Evolutionary conservation across 1,140 invertebrate species (phyloP).

Genomic region (Coenobita brevimanus): DNA sequence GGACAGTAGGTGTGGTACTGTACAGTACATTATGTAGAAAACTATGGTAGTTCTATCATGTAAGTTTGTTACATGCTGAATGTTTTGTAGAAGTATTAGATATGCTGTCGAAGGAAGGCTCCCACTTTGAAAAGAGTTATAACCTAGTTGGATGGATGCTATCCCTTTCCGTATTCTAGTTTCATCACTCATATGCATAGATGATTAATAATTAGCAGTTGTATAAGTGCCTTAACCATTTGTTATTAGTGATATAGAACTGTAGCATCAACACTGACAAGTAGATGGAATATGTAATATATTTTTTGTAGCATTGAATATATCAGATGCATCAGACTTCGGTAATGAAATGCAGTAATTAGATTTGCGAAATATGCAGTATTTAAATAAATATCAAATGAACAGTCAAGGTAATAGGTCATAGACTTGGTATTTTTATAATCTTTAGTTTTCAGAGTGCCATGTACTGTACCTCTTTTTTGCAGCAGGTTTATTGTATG

Average conservation of each 20-base stretch:
- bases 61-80: conserved; percentile 26
- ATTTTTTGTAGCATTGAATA: conserved; percentile 41
- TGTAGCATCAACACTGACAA: conserved; percentile 30
- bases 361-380: no score
- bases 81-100: conserved; percentile 37
- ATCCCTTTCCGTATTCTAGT: background rate
- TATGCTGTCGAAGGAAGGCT: background rate
- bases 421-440: no score
- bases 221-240: conserved; percentile 51
- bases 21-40: conserved; percentile 29
- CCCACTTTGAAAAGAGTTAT: no score
- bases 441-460: no score
- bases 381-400: no score
- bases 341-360: no score
- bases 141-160: conserved; percentile 27
- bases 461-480: no score
- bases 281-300: conserved; percentile 33
- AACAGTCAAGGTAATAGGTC: no score
- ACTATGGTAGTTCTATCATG: conserved; percentile 36
- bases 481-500: no score
- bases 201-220: background rate
- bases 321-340: conserved; percentile 9
- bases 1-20: conserved; percentile 33
- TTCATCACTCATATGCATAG: background rate
- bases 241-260: conserved; percentile 49